Percentiles rank a stretch among this genome's conserved stretches.
Conservation (phyloP, 2,113 vertebrate species). For the Hippocampus abdominalis region DNA sequence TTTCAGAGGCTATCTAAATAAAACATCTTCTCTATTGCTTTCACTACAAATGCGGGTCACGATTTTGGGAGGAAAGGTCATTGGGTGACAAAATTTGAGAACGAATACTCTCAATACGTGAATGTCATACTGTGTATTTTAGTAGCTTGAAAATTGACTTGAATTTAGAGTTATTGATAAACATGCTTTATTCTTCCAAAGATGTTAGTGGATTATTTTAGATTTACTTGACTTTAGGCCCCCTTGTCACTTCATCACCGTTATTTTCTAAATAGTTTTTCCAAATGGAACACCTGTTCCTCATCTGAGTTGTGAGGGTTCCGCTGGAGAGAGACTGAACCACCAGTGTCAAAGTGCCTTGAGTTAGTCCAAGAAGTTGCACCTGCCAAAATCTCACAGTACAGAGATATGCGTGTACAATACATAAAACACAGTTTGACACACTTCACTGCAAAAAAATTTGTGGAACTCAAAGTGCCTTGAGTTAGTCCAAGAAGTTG, state of each 20-base stretch:
- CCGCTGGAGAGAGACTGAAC: slow-evolving; percentile 17
- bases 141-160: too few species aligned
- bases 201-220: not conserved
- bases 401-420: not conserved
- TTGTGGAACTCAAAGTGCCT: not conserved
- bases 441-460: not conserved
- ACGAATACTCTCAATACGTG: too few species aligned
- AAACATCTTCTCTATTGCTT: too few species aligned
- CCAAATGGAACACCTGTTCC: slow-evolving; percentile 30
- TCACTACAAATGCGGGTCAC: too few species aligned
- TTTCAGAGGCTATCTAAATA: too few species aligned
- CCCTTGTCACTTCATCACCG: not conserved
- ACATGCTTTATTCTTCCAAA: not conserved
- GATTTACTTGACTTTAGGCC: not conserved
- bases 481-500: slow-evolving; percentile 23
- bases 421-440: not conserved
- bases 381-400: slow-evolving; percentile 25
- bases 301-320: slow-evolving; percentile 1
- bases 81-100: too few species aligned
- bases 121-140: too few species aligned
- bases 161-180: too few species aligned
- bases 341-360: slow-evolving; percentile 7
- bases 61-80: too few species aligned
- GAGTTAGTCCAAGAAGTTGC: slow-evolving; percentile 24
- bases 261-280: not conserved